Evolutionary conservation across 2,888 invertebrate species (phyloP).

Genomic region (Syrista parreyssii): DNA sequence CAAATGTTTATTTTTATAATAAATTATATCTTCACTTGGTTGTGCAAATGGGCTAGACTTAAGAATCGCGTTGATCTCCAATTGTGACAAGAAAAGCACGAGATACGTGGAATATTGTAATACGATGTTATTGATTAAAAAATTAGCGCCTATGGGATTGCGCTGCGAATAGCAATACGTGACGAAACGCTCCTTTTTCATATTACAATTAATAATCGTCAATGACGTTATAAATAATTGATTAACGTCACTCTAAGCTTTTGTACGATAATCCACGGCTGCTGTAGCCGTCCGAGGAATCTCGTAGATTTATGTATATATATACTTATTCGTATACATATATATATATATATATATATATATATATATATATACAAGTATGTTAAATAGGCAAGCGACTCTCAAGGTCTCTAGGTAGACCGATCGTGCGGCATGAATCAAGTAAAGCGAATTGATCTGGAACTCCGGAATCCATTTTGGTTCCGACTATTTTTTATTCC

Average conservation of each 20-base stretch:
- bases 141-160: background rate
- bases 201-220: conserved; percentile 34
- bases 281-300: background rate
- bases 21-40: conserved; percentile 55
- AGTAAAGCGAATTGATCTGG: background rate
- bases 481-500: conserved; percentile 8
- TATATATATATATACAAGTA: background rate
- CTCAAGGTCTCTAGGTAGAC: background rate
- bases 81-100: background rate
- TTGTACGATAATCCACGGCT: conserved; percentile 36
- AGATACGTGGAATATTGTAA: background rate
- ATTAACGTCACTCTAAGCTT: conserved; percentile 37
- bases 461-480: background rate
- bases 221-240: conserved; percentile 14
- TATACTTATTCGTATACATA: background rate
- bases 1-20: conserved; percentile 60
- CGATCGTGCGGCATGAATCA: background rate
- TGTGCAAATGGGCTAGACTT: conserved; percentile 43
- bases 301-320: background rate
- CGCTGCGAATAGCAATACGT: conserved; percentile 24
- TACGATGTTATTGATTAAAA: background rate
- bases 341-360: background rate
- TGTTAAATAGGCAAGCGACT: background rate
- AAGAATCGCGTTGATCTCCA: background rate
- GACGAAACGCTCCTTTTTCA: conserved; percentile 35